phyloP scores from a whole-genome alignment of 2,888 invertebrate species.

The Tinea semifulvella region DNA sequence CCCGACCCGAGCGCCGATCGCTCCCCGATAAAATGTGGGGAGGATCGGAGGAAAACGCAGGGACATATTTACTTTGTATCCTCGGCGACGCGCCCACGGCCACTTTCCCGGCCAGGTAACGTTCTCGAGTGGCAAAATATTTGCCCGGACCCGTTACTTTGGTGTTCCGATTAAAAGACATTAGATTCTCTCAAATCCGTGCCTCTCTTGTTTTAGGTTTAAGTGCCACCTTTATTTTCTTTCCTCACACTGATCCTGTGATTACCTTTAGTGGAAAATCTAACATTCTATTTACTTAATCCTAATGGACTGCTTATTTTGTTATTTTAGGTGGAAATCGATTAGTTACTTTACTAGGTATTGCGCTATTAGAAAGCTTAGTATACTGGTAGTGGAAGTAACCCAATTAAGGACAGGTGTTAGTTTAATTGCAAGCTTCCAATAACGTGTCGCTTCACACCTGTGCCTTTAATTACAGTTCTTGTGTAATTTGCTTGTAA shows the following conservation, averaged over 20 bases:
- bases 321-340: background rate
- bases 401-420: too few species aligned
- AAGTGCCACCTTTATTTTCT: constrained; percentile 10
- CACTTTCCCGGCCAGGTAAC: constrained; percentile 63
- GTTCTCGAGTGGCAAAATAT: constrained; percentile 62
- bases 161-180: constrained; percentile 55
- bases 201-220: constrained; percentile 12
- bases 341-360: too few species aligned
- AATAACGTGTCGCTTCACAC: too few species aligned
- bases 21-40: constrained; percentile 64
- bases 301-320: constrained; percentile 9
- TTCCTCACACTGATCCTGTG: constrained; percentile 3
- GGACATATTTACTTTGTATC: constrained; percentile 66
- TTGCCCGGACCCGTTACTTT: constrained; percentile 56
- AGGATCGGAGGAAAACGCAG: constrained; percentile 38
- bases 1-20: constrained; percentile 64
- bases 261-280: constrained; percentile 7
- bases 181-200: constrained; percentile 30
- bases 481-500: too few species aligned
- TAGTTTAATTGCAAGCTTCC: too few species aligned
- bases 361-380: too few species aligned
- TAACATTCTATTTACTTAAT: constrained; percentile 1
- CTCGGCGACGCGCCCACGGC: constrained; percentile 44
- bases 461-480: too few species aligned
- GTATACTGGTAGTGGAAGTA: too few species aligned